Percentiles rank a stretch among this genome's conserved stretches.
Evolutionary conservation across 2,113 vertebrate genomes (phyloP).

Genomic region (Speoplatyrhinus poulsoni): DNA sequence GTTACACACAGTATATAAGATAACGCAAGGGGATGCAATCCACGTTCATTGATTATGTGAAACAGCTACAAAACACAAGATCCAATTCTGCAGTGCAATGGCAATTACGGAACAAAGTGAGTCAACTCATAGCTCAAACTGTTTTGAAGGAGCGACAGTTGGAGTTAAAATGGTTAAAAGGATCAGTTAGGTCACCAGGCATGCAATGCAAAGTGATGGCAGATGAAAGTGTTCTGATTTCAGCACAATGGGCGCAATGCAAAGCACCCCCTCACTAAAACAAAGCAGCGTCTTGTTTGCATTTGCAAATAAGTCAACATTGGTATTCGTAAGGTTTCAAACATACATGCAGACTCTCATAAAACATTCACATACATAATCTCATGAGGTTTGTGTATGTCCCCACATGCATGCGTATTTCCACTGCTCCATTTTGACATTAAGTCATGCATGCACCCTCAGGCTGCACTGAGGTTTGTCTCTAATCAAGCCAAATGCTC

Average conservation of each 20-base stretch:
- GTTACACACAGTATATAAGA: constrained; percentile 30
- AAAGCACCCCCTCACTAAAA: constrained; percentile 33
- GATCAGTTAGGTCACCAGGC: constrained; percentile 20
- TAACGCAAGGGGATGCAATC: constrained; percentile 30
- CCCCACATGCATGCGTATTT: constrained; percentile 22
- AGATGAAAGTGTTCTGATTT: constrained; percentile 3
- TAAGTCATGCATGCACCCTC: constrained; percentile 47
- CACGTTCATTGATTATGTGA: constrained; percentile 50
- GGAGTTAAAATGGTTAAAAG: constrained; percentile 2
- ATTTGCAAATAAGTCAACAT: constrained; percentile 49
- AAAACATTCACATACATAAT: not conserved
- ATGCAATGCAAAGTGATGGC: constrained; percentile 33
- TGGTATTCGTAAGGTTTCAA: constrained; percentile 7
- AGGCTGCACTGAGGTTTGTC: constrained; percentile 42
- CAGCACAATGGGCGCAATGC: not conserved
- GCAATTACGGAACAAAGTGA: constrained; percentile 26
- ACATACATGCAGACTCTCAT: not conserved
- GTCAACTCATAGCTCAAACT: constrained; percentile 18
- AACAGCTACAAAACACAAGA: constrained; percentile 27
- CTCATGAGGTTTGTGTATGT: not conserved
- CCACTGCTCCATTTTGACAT: constrained; percentile 32
- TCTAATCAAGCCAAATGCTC: constrained; percentile 59
- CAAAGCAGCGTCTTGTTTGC: constrained; percentile 10
- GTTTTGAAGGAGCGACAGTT: not conserved
- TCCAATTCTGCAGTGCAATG: constrained; percentile 21